Evolutionary conservation across 2,888 invertebrate genomes (phyloP).

Genomic region (Amphimallon solstitiale): DNA sequence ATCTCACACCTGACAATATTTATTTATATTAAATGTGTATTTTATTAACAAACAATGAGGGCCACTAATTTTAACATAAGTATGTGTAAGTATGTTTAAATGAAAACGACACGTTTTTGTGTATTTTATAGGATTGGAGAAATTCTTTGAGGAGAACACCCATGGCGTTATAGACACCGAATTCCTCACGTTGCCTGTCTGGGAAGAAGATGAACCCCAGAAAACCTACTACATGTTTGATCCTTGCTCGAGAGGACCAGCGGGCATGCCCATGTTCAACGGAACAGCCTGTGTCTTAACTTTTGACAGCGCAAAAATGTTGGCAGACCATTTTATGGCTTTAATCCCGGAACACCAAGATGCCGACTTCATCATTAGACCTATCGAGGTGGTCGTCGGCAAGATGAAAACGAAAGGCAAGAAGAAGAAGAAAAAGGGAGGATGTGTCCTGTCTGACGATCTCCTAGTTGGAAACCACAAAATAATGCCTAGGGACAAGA

Average conservation of each 20-base stretch:
- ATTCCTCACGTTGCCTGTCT: conserved; percentile 65
- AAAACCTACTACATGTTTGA: conserved; percentile 71
- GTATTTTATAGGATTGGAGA: conserved; percentile 66
- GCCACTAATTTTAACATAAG: no score
- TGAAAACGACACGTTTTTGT: no score
- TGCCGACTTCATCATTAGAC: conserved; percentile 62
- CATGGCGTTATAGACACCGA: conserved; percentile 67
- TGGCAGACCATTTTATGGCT: conserved; percentile 66
- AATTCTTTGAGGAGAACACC: conserved; percentile 68
- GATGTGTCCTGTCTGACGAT: conserved; percentile 31
- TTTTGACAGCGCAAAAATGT: conserved; percentile 65
- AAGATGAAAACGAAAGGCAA: conserved; percentile 46
- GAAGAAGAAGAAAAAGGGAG: conserved; percentile 40
- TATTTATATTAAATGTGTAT: no score
- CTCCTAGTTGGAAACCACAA: conserved; percentile 31
- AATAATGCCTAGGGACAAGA: background rate
- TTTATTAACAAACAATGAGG: no score
- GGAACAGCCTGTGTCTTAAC: conserved; percentile 67
- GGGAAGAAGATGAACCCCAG: conserved; percentile 63
- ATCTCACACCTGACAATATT: no score
- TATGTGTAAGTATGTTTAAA: no score
- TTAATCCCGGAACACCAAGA: conserved; percentile 64
- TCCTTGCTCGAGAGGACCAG: conserved; percentile 63
- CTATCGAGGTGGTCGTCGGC: conserved; percentile 58
- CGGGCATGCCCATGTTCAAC: conserved; percentile 61